A percentile compares a stretch with the other conserved stretches of the same genome.
These are phyloP conservation scores for Spea bombifrons DNA, from an alignment of 2,113 vertebrate genomes.

Conservation along the genomic window DNA sequence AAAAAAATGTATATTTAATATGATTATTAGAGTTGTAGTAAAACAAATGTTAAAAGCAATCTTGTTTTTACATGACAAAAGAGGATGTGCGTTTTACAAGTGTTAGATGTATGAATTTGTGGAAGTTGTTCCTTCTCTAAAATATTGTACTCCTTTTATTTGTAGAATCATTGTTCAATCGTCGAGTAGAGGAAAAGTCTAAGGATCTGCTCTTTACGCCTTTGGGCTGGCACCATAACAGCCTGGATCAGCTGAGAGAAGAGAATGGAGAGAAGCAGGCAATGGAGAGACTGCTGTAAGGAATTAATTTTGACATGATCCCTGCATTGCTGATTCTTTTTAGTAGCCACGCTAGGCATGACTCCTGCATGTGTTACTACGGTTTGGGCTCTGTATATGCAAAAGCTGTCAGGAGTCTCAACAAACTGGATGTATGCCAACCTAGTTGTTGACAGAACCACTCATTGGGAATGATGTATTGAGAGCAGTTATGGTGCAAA, in stretches of 20 bases:
- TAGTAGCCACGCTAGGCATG: too few species aligned
- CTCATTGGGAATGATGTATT: too few species aligned
- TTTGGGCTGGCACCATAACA: slow-evolving; percentile 95
- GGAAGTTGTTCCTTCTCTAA: not conserved
- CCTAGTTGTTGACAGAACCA: too few species aligned
- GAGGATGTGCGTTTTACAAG: not conserved
- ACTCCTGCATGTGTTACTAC: too few species aligned
- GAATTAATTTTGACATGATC: not conserved
- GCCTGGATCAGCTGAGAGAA: slow-evolving; percentile 89
- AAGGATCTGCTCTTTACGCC: slow-evolving; percentile 95
- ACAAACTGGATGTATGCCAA: too few species aligned
- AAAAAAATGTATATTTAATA: too few species aligned
- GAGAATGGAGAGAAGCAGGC: slow-evolving; percentile 98
- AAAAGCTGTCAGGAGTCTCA: too few species aligned
- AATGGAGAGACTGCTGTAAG: slow-evolving; percentile 98
- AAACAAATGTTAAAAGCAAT: too few species aligned
- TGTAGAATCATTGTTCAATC: slow-evolving; percentile 92
- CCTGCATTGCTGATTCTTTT: too few species aligned
- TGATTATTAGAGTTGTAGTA: too few species aligned
- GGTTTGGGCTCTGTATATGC: too few species aligned
- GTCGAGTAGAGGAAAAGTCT: slow-evolving; percentile 93
- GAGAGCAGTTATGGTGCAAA: too few species aligned
- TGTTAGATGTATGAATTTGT: not conserved
- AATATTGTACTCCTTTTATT: not conserved
- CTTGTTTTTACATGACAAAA: not conserved